Base-by-base conservation (phyloP, 1,140 invertebrate genomes). In the Campoletis sonorensis region DNA sequence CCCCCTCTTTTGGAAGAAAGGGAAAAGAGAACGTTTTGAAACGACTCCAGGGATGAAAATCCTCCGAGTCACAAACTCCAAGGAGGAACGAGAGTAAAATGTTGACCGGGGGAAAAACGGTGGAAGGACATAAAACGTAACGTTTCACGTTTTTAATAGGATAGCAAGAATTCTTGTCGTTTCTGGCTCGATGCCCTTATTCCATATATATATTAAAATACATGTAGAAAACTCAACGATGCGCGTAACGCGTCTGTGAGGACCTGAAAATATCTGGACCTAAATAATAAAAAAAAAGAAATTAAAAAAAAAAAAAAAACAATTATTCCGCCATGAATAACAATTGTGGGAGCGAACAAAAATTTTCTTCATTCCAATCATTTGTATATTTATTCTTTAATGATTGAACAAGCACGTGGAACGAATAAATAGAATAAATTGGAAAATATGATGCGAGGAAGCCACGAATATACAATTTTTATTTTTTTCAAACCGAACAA, bases 71-170 rank as follows among this genome's bases (percentile, higher is more conserved):
- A 33, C 27, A 33, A 21, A 33, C 8, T n/a, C 27, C 15, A 37
- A 13, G 40, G 27, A 54, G 37, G 27, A 26, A 51, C 54, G 75
- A 64, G 76, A 79, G 58, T 49, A 70, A 79, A 45, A 68, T 23
- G 67, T 30, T 21, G 30, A 23, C 37, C 40, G 33, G 72, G 72
- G 11, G 18, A 68, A 75, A 51, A 21, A 7, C 30, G 33, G 67
- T 26, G 77, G 37, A 75, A 81, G 84, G 83, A 86, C 77, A 73
- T 83, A 84, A 85, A 84, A 87, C 64, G 85, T 80, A 73, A 85
- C 83, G 85, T 86, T 85, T 54, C 70, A 45, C 76, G 83, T 88
- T 89, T 88, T 86, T 85, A 89, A 88, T 85, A 84, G 80, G 81
- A 83, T 72, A 76, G 73, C 37, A 79, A 76, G 82, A 82, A 88